Conservation (phyloP, 2,797 vertebrate genomes). For the Nannoperca australis region DNA sequence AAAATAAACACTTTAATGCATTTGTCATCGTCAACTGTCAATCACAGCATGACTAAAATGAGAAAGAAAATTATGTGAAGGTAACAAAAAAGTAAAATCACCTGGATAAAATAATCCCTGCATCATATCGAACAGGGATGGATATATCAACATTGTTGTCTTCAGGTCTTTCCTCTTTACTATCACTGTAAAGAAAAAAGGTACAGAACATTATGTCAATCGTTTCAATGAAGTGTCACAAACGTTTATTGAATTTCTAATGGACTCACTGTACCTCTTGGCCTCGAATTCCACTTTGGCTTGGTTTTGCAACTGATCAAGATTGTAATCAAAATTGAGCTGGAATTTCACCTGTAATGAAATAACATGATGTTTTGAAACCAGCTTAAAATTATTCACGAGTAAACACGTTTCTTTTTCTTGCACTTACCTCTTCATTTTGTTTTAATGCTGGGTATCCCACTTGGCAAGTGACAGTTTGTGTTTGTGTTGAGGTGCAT, state of each 20-base stretch:
- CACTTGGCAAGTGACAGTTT: constrained; percentile 87
- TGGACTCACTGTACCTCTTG: constrained; percentile 82
- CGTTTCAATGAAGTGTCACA: not conserved
- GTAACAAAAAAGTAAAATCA: constrained; percentile 59
- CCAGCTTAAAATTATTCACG: not conserved
- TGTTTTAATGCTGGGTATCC: constrained; percentile 89
- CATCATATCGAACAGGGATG: constrained; percentile 87
- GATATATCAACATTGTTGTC: constrained; percentile 86
- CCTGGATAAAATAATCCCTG: constrained; percentile 90
- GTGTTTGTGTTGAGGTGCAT: constrained; percentile 83
- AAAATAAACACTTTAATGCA: not conserved
- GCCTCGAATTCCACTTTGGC: constrained; percentile 85
- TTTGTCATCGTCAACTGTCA: not conserved
- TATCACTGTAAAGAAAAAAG: constrained; percentile 84
- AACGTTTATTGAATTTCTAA: not conserved
- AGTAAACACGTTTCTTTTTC: not conserved
- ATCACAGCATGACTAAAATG: not conserved
- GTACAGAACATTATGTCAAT: not conserved
- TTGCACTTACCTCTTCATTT: constrained; percentile 82
- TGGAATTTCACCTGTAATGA: constrained; percentile 87
- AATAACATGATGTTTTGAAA: not conserved
- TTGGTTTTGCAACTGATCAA: constrained; percentile 85
- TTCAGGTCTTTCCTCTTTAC: constrained; percentile 82
- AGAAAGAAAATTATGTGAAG: not conserved
- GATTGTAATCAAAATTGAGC: constrained; percentile 91